Percentiles rank a stretch among this genome's conserved stretches.
These are phyloP conservation scores for Antechinus stuartii DNA, from an alignment of 2,113 vertebrate genomes.

Conservation along the genomic window DNA sequence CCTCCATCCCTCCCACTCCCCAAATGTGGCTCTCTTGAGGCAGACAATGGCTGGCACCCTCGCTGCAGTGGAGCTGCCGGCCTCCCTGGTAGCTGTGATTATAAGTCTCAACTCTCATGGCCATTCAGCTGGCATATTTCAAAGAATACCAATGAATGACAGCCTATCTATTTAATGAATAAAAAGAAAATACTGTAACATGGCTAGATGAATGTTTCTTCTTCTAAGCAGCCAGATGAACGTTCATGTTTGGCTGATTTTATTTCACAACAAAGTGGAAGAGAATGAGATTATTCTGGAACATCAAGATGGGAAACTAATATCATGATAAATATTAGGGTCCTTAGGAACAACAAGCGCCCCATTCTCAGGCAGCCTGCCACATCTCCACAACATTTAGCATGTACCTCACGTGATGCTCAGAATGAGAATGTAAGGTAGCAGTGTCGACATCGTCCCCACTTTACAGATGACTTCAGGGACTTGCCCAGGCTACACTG, in stretches of 20 bases:
- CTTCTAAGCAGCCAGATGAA: background rate
- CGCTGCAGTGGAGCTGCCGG: background rate
- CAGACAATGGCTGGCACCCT: background rate
- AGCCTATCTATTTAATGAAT: slow-evolving; percentile 16
- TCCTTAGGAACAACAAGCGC: background rate
- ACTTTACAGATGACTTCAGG: background rate
- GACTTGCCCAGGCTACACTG: background rate
- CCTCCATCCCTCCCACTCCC: too few species aligned
- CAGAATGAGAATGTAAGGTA: background rate
- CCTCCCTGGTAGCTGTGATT: background rate
- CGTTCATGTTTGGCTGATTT: background rate
- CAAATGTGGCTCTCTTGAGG: background rate
- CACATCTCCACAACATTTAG: background rate
- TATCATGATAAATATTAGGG: background rate
- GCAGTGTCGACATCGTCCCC: background rate
- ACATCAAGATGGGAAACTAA: background rate
- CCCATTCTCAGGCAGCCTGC: background rate
- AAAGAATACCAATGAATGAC: background rate
- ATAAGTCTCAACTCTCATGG: background rate
- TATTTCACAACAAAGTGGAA: background rate
- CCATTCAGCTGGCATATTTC: background rate
- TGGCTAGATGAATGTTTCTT: slow-evolving; percentile 21
- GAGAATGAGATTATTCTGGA: background rate
- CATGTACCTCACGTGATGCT: background rate
- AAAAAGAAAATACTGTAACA: background rate